Evolutionary conservation across 2,888 invertebrate species (phyloP), one percentile per base, ranked within the genome.

Genomic region (Patella ulyssiponensis): DNA sequence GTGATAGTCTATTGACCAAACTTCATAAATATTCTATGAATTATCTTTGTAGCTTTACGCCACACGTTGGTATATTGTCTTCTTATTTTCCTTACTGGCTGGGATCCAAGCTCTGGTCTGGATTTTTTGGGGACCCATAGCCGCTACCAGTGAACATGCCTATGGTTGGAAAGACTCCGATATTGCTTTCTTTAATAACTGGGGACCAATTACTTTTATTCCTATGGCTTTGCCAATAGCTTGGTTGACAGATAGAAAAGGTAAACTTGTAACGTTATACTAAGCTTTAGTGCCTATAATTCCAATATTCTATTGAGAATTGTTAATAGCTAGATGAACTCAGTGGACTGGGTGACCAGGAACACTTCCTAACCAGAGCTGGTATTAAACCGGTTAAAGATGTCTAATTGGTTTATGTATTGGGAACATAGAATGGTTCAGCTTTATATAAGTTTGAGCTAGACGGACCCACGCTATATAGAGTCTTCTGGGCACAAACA

Each of bases 181-280:
- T 4, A 73, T 81, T 15, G 81, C 81, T 17, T 53, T 81, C 33
- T 69, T 79, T 17, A 74, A 75, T 15, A 79, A 81, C 70, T 81
- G 81, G 81, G 81, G 79, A 71, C 77, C 77, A 15, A 81, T 81
- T n/a, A 72, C 77, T 3, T 79, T 53, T 51, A 54, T 79, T 56
- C 15, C 77, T 14, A 53, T 69, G 12, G 73, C 71, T 15, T 54
- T 79, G 11, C 53, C 71, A 14, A 71, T 79, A 33, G 75, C 79
- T 9, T 79, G 81, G 81, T 15, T 81, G n/a, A 69, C 79, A 56
- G 79, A 81, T n/a, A 58, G 56, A 17, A 81, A 79, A 79, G 81
- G 81, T 81, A 71, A 44, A 9, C 33, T 33, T 33, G 33, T 0
- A 33, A 33, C 4, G 4, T 58, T n/a, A n/a, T 15, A n/a, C 9